Conservation (phyloP, 2,113 vertebrate species). For the Gavialis gangeticus region DNA sequence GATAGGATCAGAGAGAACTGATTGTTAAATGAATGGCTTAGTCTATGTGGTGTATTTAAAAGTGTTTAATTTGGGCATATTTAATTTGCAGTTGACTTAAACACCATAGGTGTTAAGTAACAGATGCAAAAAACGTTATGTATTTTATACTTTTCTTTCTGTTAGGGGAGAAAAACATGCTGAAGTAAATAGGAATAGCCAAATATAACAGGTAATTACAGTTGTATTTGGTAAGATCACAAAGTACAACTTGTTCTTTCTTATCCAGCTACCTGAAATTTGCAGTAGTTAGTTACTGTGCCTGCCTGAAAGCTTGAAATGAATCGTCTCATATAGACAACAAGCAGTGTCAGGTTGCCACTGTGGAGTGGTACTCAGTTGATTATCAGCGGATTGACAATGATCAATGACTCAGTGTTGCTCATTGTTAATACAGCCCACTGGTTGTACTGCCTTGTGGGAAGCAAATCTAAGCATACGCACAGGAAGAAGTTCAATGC, state of each 20-base stretch:
- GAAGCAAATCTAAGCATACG: conserved; percentile 61
- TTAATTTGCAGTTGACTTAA: neutral
- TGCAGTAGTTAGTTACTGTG: neutral
- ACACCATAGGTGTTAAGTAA: neutral
- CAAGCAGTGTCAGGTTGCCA: conserved; percentile 38
- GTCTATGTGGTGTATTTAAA: neutral
- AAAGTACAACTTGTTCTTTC: neutral
- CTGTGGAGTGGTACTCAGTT: conserved; percentile 28
- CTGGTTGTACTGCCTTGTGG: conserved; percentile 59
- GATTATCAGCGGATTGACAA: conserved; percentile 68
- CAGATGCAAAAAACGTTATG: neutral
- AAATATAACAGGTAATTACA: neutral
- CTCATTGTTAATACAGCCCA: conserved; percentile 70
- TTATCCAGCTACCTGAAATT: conserved; percentile 33
- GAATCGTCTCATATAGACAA: conserved; percentile 41
- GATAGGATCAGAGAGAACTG: neutral
- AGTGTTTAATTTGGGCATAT: neutral
- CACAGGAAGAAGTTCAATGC: conserved; percentile 40
- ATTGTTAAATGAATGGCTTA: neutral
- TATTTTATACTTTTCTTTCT: conserved; percentile 45
- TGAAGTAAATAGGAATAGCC: neutral
- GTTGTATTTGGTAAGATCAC: neutral
- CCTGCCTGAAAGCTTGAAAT: neutral
- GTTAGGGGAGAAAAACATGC: neutral
- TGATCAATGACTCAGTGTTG: conserved; percentile 71